Evolutionary conservation across 1,140 invertebrate species (phyloP).

Genomic region (Platorchestia sp.): DNA sequence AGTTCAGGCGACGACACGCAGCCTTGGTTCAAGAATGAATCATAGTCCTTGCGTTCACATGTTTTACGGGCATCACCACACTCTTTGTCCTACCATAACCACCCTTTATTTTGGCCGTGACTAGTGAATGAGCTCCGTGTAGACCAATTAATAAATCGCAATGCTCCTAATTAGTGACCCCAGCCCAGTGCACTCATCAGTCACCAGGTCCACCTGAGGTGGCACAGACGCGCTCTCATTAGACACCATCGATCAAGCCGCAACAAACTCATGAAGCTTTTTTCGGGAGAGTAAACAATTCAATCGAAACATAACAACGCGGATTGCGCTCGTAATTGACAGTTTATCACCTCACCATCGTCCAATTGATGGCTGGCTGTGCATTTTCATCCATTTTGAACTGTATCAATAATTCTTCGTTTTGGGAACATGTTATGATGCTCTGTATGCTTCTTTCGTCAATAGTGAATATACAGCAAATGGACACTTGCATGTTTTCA

Average conservation of each 20-base stretch:
- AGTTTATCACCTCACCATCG: conserved; percentile 31
- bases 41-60: not conserved
- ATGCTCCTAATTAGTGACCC: not conserved
- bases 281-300: not conserved
- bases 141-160: not conserved
- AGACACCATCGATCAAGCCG: not conserved
- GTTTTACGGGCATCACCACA: not conserved
- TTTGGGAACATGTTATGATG: not conserved
- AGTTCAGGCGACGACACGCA: not conserved
- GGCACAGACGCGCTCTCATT: not conserved
- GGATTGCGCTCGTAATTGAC: conserved; percentile 23
- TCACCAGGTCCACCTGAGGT: not conserved
- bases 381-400: not conserved
- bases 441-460: not conserved
- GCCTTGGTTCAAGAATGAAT: not conserved
- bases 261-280: not conserved
- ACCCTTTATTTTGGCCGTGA: not conserved
- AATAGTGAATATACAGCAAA: not conserved
- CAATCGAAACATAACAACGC: not conserved
- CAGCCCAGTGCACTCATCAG: not conserved
- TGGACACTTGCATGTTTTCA: not conserved
- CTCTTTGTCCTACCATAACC: not conserved
- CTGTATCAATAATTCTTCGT: not conserved
- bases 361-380: not conserved
- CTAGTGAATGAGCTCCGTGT: not conserved